phyloP scores from a whole-genome alignment of 2,797 vertebrate species.

The Hoplostethus atlanticus region DNA sequence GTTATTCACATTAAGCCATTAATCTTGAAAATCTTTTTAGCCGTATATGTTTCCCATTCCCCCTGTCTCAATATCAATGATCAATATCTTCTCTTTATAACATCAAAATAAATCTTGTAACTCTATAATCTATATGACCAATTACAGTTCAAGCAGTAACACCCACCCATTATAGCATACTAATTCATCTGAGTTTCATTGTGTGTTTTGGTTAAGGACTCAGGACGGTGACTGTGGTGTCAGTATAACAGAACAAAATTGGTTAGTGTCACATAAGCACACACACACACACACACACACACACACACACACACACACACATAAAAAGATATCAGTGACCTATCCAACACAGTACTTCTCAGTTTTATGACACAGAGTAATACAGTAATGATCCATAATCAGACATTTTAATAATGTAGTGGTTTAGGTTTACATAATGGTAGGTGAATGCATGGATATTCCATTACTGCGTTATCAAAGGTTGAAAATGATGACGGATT shows the following conservation, averaged over 20 bases:
- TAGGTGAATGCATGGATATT: constrained; percentile 26
- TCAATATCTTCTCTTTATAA: constrained; percentile 24
- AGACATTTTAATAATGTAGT: constrained; percentile 28
- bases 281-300: constrained; percentile 16
- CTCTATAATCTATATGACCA: background rate
- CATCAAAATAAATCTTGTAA: constrained; percentile 10
- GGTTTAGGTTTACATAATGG: constrained; percentile 20
- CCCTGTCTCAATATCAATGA: background rate
- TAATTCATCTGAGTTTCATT: constrained; percentile 56
- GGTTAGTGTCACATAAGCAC: background rate
- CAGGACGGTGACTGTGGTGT: constrained; percentile 41
- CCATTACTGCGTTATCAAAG: constrained; percentile 7
- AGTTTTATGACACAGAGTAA: constrained; percentile 38
- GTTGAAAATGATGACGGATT: constrained; percentile 10
- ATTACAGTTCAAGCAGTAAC: constrained; percentile 44
- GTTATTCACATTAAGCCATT: constrained; percentile 11
- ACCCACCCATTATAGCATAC: constrained; percentile 38
- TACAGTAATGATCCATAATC: constrained; percentile 52
- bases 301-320: constrained; percentile 26
- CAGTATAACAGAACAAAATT: constrained; percentile 49
- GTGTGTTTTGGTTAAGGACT: constrained; percentile 41
- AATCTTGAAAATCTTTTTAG: background rate
- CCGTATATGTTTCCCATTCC: constrained; percentile 3
- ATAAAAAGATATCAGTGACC: constrained; percentile 35
- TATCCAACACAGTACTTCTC: constrained; percentile 28